Evolutionary conservation across 2,888 invertebrate species (phyloP).

Genomic region (Anticlea derivata): DNA sequence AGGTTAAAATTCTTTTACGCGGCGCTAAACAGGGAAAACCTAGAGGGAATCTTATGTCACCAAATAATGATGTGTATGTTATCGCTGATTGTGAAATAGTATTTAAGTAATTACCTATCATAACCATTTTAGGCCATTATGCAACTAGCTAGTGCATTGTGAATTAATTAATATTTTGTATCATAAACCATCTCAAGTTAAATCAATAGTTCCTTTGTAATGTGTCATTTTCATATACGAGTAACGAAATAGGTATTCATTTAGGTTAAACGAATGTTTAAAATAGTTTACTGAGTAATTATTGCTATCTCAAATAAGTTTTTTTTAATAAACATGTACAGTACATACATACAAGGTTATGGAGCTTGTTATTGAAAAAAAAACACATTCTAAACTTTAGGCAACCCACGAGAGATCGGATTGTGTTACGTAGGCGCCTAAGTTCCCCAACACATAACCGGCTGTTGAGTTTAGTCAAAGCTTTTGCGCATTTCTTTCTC

Average conservation of each 20-base stretch:
- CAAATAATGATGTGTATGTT: slow-evolving; percentile 66
- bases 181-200: slow-evolving; percentile 70
- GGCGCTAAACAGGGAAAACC: no score
- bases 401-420: no score
- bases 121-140: slow-evolving; percentile 65
- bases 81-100: slow-evolving; percentile 59
- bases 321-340: slow-evolving; percentile 78
- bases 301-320: slow-evolving; percentile 82
- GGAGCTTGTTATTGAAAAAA: slow-evolving; percentile 41
- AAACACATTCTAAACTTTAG: no score
- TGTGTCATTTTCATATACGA: slow-evolving; percentile 81
- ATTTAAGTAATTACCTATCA: slow-evolving; percentile 41
- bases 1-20: no score
- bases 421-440: no score
- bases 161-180: slow-evolving; percentile 37
- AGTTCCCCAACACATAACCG: no score
- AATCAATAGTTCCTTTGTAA: slow-evolving; percentile 83
- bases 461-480: no score
- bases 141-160: slow-evolving; percentile 56
- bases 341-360: slow-evolving; percentile 61
- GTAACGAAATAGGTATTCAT: slow-evolving; percentile 71
- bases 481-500: no score
- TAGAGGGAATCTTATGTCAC: slow-evolving; percentile 46
- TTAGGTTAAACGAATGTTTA: slow-evolving; percentile 61
- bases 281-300: slow-evolving; percentile 74